These are phyloP conservation scores for Zaprionus inermis DNA, from an alignment of 1,140 invertebrate genomes.

Conservation along the genomic window DNA sequence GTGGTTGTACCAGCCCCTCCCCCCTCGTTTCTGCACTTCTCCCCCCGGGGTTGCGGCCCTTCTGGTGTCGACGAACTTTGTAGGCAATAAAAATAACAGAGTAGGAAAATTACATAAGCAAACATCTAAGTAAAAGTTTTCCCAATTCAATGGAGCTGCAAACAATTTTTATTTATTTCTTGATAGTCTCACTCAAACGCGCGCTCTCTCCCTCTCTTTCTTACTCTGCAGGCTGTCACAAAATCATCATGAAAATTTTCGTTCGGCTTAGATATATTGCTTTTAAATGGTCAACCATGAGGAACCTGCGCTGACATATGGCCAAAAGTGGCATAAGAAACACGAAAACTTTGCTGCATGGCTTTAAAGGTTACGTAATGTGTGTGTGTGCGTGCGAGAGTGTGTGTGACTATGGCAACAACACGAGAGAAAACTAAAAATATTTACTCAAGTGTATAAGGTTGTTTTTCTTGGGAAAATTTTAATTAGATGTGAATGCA, in stretches of 20 bases:
- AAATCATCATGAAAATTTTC: conserved; percentile 43
- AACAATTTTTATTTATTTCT: conserved; percentile 32
- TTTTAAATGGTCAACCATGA: conserved; percentile 31
- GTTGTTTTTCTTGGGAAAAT: background rate
- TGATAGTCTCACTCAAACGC: background rate
- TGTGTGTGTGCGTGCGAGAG: background rate
- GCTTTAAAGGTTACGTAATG: background rate
- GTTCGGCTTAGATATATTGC: conserved; percentile 24
- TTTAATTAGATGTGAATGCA: conserved; percentile 5
- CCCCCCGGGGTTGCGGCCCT: background rate
- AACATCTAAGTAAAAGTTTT: conserved; percentile 45
- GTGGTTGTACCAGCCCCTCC: background rate
- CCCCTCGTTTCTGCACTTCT: background rate
- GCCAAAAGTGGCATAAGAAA: conserved; percentile 18
- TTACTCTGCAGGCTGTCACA: conserved; percentile 21
- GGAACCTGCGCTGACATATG: conserved; percentile 14
- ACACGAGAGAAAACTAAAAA: background rate
- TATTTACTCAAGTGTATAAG: background rate
- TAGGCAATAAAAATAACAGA: conserved; percentile 36
- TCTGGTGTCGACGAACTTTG: background rate
- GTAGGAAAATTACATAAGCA: conserved; percentile 36
- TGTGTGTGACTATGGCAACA: conserved; percentile 4
- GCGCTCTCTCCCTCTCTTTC: background rate
- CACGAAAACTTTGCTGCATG: conserved; percentile 3
- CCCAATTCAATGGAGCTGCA: conserved; percentile 40